Base-by-base conservation (phyloP, 1,140 invertebrate genomes). In the Rhagoletis pomonella region DNA sequence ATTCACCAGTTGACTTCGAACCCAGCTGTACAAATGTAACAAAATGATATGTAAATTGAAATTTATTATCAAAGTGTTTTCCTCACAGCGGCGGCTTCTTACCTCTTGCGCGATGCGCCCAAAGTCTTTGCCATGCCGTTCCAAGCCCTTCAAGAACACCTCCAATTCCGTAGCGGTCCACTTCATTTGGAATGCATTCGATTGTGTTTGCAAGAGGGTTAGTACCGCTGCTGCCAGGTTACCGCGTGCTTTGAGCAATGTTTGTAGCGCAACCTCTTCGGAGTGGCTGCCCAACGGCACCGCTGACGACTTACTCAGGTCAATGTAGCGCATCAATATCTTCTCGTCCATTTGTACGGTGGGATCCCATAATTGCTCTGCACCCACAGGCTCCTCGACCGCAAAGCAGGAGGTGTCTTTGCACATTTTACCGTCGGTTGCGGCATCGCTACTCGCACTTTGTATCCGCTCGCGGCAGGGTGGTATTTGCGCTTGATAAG, bases 71-170 rank as follows among this genome's bases (percentile, higher is more conserved):
- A 62, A 62, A 3, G 29, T 29, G 29, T 29, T 29, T 29, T 29
- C 29, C 29, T 29, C 29, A 29, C 29, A 29, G 29, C 29, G 29
- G 29, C 29, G 29, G 4, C 6, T 19, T n/a, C 93, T 93, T 94
- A 99, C 97, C 94, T 98, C 96, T 90, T 96, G 95, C 10, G 98
- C 95, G 92, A 99, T 97, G 91, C 95, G 95, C 90, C 95, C 95
- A 94, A 99, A 99, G 94, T 99, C 97, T 93, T 99, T 99, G 93
- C 99, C 98, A 93, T 96, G 96, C 92, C 97, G 97, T 88, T 97
- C 94, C 77, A 99, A 94, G 47, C 96, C 97, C 87, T 97, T 96
- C 90, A 98, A 96, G 94, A 99, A 99, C 88, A 95, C 94, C 90
- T 97, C 96, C 89, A 99, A 97, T 94, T 99, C 98, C 86, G 96